These are phyloP conservation scores for Lasioglossum villosulum DNA, from an alignment of 2,888 invertebrate species.

Conservation along the genomic window DNA sequence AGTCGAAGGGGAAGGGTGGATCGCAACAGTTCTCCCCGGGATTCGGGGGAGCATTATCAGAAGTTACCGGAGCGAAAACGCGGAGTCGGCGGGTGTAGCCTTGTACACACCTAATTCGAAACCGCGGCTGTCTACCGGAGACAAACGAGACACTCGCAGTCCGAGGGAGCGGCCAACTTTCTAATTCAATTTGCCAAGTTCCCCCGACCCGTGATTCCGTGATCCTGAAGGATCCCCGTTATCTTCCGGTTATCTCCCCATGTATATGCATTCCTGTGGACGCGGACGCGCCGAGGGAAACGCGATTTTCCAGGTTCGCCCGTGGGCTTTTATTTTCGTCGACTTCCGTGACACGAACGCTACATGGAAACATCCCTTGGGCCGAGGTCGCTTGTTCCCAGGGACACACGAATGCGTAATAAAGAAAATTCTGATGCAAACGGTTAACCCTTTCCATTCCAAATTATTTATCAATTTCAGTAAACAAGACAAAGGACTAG, in stretches of 20 bases:
- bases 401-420: neutral
- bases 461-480: too few species aligned
- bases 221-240: conserved; percentile 63
- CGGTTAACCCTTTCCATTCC: neutral
- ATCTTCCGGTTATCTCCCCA: conserved; percentile 31
- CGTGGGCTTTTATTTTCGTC: neutral
- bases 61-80: conserved; percentile 34
- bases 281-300: neutral
- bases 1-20: too few species aligned
- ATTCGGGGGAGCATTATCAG: conserved; percentile 12
- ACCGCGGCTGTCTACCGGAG: conserved; percentile 44
- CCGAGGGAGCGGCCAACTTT: conserved; percentile 71
- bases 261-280: neutral
- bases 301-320: neutral
- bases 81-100: conserved; percentile 21
- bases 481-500: too few species aligned
- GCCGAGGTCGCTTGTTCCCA: too few species aligned
- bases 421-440: neutral
- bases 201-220: conserved; percentile 65
- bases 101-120: conserved; percentile 66
- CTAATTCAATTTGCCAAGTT: conserved; percentile 76
- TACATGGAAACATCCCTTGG: neutral
- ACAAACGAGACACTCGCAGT: conserved; percentile 61
- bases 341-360: neutral
- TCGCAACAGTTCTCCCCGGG: neutral